A percentile compares a stretch with the other conserved stretches of the same genome.
Evolutionary conservation across 2,888 invertebrate species (phyloP).

Genomic region (Camponotus fellah): DNA sequence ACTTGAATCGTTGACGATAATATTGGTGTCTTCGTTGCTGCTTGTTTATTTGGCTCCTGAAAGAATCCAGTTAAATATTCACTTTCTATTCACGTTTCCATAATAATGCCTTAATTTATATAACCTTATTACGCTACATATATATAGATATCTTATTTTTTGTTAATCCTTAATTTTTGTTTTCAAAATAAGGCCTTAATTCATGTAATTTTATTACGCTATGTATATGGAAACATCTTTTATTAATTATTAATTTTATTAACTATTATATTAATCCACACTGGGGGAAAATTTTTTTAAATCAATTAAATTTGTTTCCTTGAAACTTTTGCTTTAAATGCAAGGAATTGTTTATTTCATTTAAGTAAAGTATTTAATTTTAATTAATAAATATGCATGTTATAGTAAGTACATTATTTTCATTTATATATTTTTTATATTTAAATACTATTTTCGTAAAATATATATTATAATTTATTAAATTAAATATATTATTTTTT

Average conservation of each 20-base stretch:
- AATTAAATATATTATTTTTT: too few species aligned
- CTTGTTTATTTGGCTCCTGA: constrained; percentile 53
- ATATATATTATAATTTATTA: too few species aligned
- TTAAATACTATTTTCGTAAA: too few species aligned
- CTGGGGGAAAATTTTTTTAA: too few species aligned
- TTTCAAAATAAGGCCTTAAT: background rate
- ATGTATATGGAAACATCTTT: background rate
- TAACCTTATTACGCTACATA: background rate
- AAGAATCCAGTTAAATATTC: background rate
- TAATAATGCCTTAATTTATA: background rate
- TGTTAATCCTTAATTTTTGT: too few species aligned
- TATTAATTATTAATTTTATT: background rate
- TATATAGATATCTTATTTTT: background rate
- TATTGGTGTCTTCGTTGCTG: constrained; percentile 81
- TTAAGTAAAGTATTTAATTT: too few species aligned
- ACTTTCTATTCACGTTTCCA: background rate
- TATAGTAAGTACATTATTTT: too few species aligned
- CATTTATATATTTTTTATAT: too few species aligned
- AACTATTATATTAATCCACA: background rate
- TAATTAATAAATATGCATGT: too few species aligned
- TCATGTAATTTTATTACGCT: background rate
- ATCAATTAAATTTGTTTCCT: too few species aligned
- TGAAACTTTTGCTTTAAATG: too few species aligned
- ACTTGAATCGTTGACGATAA: constrained; percentile 88
- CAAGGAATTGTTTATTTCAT: too few species aligned